Evolutionary conservation across 2,113 vertebrate genomes (phyloP), one percentile per base, ranked within the genome.

Genomic region (Opisthocomus hoazin): DNA sequence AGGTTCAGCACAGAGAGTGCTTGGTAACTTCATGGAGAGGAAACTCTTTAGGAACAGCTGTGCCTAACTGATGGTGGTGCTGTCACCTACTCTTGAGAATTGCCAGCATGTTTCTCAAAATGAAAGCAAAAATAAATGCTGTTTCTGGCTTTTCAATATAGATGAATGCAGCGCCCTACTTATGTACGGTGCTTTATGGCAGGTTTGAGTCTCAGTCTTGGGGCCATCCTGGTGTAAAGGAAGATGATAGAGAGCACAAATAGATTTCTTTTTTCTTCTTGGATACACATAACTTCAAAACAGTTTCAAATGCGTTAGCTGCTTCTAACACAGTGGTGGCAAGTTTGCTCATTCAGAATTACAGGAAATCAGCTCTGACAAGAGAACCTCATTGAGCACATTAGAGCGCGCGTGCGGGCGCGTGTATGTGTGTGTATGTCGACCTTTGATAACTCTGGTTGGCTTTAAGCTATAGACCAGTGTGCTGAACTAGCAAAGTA

Each of bases 161-260:
- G 21, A 23, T 23, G 4, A n/a, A 46, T 21, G 24, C 27, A 69
- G 41, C 0, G 0, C 6, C 37, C n/a, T 46, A 2, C 4, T 39
- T 50, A 41, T 7, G 10, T 15, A 16, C 70, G 36, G 30, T 12
- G 51, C 21, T 46, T 56, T 46, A 20, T 27, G 12, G 32, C 41
- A 84, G 1, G 1, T 39, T 23, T 51, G 60, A 65, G 46, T 24
- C 29, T 11, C 66, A 15, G 34, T 18, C 34, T 19, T 41, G 75
- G 15, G 27, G 45, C 24, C 21, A 27, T 27, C 30, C 54, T 36
- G 34, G 8, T n/a, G 13, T 15, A 37, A 53, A 15, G 50, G 36
- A 64, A 64, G 61, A 64, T 39, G 39, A 24, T 6, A 64, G 45
- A 70, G 26, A 23, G 34, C 39, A 71, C 21, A 54, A 41, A 36